Evolutionary conservation across 2,888 invertebrate species (phyloP), one percentile per base, ranked within the genome.

Genomic region (Harpalus rufipes): DNA sequence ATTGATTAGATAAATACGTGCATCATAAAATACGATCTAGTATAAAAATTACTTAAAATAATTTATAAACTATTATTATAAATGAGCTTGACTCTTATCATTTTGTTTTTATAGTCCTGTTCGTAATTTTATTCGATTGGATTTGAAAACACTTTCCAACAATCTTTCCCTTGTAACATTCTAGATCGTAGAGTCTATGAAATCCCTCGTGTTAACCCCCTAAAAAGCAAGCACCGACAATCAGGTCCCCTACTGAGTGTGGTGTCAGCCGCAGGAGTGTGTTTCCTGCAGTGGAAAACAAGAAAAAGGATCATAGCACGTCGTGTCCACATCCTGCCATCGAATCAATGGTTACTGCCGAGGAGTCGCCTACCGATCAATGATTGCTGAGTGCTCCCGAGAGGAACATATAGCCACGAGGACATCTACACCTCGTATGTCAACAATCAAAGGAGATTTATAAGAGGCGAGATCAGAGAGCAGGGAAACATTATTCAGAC

Each of bases 311-410:
- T 78, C 78, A 78, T 25, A 58, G 78, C 58, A 78, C 58, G 32
- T 58, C 59, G 44, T 78, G 78, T 78, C 58, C 78, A 78, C 78
- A 59, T 58, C 58, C 78, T 14, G 72, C 72, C 41, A 74, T 74
- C 72, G 72, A 74, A 41, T 74, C 72, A 44, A 74, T 74, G 72
- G 72, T 74, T 74, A 74, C 58, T 58, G 68, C 56, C 44, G 82
- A 16, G 59, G 61, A 83, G 72, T 61, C 72, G 44, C 10, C 41
- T 44, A 44, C 25, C 72, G 72, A 74, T 74, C 72, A 74, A 74
- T 74, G 72, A 74, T 74, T 74, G 41, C 72, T 16, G 86, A 87
- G 87, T 87, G 86, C 86, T 87, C 87, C 87, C 87, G 59, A 79
- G 87, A 85, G 87, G 84, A 84, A 86, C 86, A 87, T 87, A 16